These are phyloP conservation scores for Equus quagga DNA, from an alignment of 2,113 vertebrate genomes.

Conservation along the genomic window DNA sequence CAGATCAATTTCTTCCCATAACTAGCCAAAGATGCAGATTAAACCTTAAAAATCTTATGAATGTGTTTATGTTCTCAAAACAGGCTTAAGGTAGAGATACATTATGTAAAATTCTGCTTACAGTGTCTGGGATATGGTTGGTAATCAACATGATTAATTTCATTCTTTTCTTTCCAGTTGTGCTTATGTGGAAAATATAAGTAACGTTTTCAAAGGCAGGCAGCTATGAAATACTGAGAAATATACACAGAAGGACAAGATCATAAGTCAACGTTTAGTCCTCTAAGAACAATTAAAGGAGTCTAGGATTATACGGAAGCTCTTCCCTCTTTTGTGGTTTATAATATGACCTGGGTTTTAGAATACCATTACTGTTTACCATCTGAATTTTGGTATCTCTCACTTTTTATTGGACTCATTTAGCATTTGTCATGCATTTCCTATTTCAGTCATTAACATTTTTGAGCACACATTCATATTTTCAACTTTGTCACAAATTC, in stretches of 20 bases:
- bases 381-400: background rate
- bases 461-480: constrained; percentile 1
- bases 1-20: background rate
- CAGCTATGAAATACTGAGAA: background rate
- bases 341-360: background rate
- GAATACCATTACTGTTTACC: background rate
- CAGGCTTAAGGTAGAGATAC: background rate
- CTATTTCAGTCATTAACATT: background rate
- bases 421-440: background rate
- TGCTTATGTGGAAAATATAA: background rate
- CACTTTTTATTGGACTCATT: background rate
- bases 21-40: background rate
- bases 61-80: background rate
- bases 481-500: background rate
- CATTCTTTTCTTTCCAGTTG: background rate
- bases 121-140: background rate
- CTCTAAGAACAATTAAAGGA: background rate
- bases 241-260: background rate
- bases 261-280: constrained; percentile 20
- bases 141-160: background rate
- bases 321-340: background rate
- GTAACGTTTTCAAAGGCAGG: background rate
- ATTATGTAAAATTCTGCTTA: background rate
- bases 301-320: background rate
- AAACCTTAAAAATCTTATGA: background rate